Percentiles rank a stretch among this genome's conserved stretches.
These are phyloP conservation scores for Heliconius ethilla DNA, from an alignment of 2,888 invertebrate species.

Conservation along the genomic window DNA sequence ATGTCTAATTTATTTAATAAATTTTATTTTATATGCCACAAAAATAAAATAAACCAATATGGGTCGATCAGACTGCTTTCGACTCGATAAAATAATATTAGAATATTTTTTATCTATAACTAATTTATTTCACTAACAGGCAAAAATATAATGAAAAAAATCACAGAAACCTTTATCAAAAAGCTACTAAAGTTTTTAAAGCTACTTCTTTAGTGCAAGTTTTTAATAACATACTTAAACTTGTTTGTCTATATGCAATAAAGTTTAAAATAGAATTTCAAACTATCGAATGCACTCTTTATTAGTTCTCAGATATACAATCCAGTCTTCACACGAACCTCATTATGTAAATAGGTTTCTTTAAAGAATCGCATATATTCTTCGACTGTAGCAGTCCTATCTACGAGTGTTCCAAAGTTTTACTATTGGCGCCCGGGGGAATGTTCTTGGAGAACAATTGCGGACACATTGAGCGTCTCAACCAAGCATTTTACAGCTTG, in stretches of 20 bases:
- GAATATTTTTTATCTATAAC: no score
- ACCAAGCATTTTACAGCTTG: slow-evolving; percentile 39
- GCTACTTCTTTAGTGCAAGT: background rate
- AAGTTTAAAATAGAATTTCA: background rate
- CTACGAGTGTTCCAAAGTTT: slow-evolving; percentile 48
- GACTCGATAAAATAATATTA: no score
- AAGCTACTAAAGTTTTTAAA: no score
- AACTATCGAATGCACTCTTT: slow-evolving; percentile 1
- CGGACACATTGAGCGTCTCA: slow-evolving; percentile 40
- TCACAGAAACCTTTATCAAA: no score
- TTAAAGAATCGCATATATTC: slow-evolving; percentile 42
- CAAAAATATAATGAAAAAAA: no score
- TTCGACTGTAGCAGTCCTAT: slow-evolving; percentile 39
- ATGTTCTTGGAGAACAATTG: slow-evolving; percentile 46
- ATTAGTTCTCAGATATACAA: slow-evolving; percentile 10
- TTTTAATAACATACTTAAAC: background rate
- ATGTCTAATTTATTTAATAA: no score
- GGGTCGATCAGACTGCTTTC: no score
- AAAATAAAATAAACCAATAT: no score
- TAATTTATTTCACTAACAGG: no score
- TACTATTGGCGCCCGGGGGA: slow-evolving; percentile 45
- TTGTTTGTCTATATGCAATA: background rate
- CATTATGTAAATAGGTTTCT: slow-evolving; percentile 38
- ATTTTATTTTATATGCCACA: no score
- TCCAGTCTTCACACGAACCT: slow-evolving; percentile 3